phyloP scores from a whole-genome alignment of 23 tunicate species.

The Ciona savignyi region DNA sequence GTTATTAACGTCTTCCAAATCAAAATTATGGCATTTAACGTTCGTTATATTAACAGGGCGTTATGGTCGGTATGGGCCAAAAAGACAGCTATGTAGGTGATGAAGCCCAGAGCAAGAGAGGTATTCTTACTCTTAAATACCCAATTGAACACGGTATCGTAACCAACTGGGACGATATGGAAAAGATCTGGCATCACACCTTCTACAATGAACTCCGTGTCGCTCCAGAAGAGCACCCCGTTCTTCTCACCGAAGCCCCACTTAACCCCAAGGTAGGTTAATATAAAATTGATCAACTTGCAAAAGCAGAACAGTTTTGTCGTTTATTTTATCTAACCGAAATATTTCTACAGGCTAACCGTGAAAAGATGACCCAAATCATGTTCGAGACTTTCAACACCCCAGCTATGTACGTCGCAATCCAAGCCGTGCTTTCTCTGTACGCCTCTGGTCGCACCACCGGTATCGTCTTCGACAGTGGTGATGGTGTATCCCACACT shows the following conservation, averaged over 20 bases:
- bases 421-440: not conserved
- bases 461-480: constrained; percentile 1
- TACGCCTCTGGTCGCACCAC: not conserved
- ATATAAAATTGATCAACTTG: too few relatives aligned
- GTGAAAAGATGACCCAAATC: not conserved
- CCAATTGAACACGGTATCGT: not conserved
- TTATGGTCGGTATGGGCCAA: constrained; percentile 22
- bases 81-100: constrained; percentile 19
- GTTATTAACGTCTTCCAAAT: not conserved
- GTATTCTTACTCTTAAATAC: not conserved
- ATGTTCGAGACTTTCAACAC: not conserved
- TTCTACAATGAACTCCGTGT: not conserved
- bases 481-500: not conserved
- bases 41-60: constrained; percentile 13
- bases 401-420: not conserved
- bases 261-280: not conserved
- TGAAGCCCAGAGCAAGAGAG: not conserved
- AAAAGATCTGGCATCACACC: not conserved
- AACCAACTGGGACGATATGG: not conserved
- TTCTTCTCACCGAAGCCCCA: not conserved
- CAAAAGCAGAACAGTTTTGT: too few relatives aligned
- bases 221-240: not conserved
- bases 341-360: not conserved
- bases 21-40: not conserved
- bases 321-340: too few relatives aligned